A percentile compares a stretch with the other conserved stretches of the same genome.
phyloP scores from a whole-genome alignment of 1,140 invertebrate species.

The Drosophila ficusphila region DNA sequence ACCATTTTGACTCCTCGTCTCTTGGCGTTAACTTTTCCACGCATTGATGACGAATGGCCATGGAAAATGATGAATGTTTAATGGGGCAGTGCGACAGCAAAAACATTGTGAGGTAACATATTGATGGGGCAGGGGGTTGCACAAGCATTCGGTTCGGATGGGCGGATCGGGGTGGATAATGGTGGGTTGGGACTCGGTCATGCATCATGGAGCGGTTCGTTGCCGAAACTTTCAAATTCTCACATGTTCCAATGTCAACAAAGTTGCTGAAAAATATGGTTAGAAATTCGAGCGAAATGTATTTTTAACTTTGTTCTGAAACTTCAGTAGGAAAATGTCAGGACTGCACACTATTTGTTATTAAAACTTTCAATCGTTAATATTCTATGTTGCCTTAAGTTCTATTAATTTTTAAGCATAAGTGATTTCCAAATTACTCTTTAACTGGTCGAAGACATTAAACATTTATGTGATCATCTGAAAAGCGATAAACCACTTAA shows the following conservation, averaged over 20 bases:
- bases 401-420: background rate
- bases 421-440: background rate
- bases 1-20: conserved; percentile 1
- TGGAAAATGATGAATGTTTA: conserved; percentile 81
- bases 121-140: conserved; percentile 19
- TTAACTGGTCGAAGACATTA: background rate
- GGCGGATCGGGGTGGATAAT: background rate
- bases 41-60: conserved; percentile 72
- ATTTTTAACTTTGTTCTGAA: conserved; percentile 19
- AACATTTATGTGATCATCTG: background rate
- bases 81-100: conserved; percentile 67
- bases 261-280: conserved; percentile 35
- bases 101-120: conserved; percentile 59
- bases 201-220: conserved; percentile 27
- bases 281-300: conserved; percentile 29
- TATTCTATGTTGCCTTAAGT: background rate
- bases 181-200: conserved; percentile 17
- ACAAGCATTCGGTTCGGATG: conserved; percentile 9
- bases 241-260: conserved; percentile 38
- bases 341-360: background rate
- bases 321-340: background rate
- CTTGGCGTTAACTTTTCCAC: conserved; percentile 66
- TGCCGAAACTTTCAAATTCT: conserved; percentile 41
- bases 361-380: background rate
- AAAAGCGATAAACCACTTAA: conserved; percentile 1